A percentile compares a stretch with the other conserved stretches of the same genome.
Conservation (phyloP, 2,888 invertebrate genomes). For the Drosophila robusta region DNA sequence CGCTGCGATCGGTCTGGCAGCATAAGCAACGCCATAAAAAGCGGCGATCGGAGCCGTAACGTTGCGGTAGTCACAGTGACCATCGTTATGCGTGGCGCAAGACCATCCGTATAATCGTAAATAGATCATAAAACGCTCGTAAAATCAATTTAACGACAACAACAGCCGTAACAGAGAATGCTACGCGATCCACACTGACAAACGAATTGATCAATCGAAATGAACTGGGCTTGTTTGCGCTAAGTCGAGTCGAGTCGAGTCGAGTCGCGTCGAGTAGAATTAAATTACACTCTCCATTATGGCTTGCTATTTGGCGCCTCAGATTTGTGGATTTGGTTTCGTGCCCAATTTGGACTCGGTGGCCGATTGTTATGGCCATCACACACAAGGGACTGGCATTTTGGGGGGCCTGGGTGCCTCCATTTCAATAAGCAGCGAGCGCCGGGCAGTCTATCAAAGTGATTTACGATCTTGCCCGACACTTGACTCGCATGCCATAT, state of each 20-base stretch:
- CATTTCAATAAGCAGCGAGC: constrained; percentile 34
- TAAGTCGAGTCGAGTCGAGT: constrained; percentile 1
- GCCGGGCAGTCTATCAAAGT: constrained; percentile 50
- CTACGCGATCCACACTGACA: constrained; percentile 26
- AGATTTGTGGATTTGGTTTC: constrained; percentile 26
- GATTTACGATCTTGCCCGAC: constrained; percentile 65
- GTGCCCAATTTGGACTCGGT: constrained; percentile 49
- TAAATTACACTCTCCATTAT: constrained; percentile 19
- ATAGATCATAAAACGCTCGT: constrained; percentile 84
- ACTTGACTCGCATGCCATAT: constrained; percentile 63
- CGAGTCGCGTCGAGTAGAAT: not conserved
- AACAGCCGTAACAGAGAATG: constrained; percentile 36
- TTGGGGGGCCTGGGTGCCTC: constrained; percentile 39
- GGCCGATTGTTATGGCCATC: constrained; percentile 55
- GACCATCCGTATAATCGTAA: constrained; percentile 82
- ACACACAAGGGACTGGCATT: constrained; percentile 14
- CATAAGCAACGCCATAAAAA: constrained; percentile 51
- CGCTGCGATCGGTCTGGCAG: constrained; percentile 34
- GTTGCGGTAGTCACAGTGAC: constrained; percentile 52
- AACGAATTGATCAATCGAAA: constrained; percentile 45
- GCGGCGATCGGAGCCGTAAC: constrained; percentile 35
- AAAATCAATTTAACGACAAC: constrained; percentile 82
- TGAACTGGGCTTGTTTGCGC: constrained; percentile 7
- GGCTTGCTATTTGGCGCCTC: constrained; percentile 48
- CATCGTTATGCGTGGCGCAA: constrained; percentile 73